Conservation (phyloP, 1,140 invertebrate species). For the Tetragonula clypearis region DNA sequence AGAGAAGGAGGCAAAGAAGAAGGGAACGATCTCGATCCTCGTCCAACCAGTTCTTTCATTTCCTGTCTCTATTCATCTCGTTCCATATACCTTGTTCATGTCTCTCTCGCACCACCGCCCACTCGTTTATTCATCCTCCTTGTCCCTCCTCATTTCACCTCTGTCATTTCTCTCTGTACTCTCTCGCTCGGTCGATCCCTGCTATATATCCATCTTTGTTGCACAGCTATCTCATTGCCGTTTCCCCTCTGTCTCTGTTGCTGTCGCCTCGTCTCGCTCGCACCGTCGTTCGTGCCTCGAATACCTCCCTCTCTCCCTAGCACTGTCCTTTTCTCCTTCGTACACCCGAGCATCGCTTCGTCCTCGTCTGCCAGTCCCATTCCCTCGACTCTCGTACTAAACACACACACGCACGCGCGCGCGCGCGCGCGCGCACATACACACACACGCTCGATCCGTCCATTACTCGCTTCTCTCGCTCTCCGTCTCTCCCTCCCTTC, state of each 20-base stretch:
- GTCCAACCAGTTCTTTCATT: conserved; percentile 56
- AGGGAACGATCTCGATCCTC: conserved; percentile 46
- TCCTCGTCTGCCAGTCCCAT: conserved; percentile 14
- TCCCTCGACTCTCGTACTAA: conserved; percentile 21
- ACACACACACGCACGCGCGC: not conserved
- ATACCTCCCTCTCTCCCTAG: conserved; percentile 17
- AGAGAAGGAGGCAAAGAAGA: conserved; percentile 50
- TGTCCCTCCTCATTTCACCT: conserved; percentile 23
- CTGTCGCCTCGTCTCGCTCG: not conserved
- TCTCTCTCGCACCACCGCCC: conserved; percentile 51
- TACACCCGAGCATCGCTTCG: too few species aligned
- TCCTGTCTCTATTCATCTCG: conserved; percentile 49
- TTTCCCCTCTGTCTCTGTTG: not conserved
- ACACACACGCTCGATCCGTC: conserved; percentile 13
- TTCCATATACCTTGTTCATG: conserved; percentile 10
- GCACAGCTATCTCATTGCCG: conserved; percentile 22
- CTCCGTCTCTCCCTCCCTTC: conserved; percentile 2
- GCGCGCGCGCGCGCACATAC: too few species aligned
- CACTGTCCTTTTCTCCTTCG: not conserved
- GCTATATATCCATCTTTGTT: conserved; percentile 27
- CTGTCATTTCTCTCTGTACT: conserved; percentile 14
- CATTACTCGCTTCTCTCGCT: conserved; percentile 50
- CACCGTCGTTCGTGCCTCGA: conserved; percentile 21
- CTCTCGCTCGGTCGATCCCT: not conserved
- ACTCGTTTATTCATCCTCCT: conserved; percentile 32